Conservation (phyloP, 2,888 invertebrate species). For the Caenorhabditis macrosperma region DNA sequence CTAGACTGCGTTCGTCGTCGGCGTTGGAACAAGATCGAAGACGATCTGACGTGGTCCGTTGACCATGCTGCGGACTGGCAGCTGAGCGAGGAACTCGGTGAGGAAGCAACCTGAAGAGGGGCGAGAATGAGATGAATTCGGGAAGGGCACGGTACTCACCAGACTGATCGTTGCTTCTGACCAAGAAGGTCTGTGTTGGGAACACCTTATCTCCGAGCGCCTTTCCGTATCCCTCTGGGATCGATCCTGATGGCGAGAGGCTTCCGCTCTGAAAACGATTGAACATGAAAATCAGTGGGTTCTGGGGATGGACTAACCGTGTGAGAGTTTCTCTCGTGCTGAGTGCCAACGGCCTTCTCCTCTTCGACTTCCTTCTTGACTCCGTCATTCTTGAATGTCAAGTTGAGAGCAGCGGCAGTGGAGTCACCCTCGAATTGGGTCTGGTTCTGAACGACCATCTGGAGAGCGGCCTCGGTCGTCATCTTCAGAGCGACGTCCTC, state of each 20-base stretch:
- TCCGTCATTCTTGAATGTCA: conserved; percentile 58
- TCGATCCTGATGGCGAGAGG: conserved; percentile 72
- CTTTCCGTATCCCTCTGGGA: conserved; percentile 73
- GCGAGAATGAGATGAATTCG: neutral
- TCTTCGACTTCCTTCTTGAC: conserved; percentile 56
- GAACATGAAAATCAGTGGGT: neutral
- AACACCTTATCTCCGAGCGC: conserved; percentile 61
- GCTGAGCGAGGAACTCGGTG: conserved; percentile 70
- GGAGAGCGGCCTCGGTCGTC: conserved; percentile 70
- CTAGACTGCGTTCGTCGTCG: neutral
- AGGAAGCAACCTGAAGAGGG: conserved; percentile 62
- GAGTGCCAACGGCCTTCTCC: conserved; percentile 55
- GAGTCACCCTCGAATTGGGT: conserved; percentile 43
- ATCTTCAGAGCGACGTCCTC: conserved; percentile 71
- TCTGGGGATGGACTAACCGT: conserved; percentile 67
- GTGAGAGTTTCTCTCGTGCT: conserved; percentile 74
- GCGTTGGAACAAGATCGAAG: conserved; percentile 71
- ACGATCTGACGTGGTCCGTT: conserved; percentile 66
- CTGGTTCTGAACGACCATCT: conserved; percentile 71
- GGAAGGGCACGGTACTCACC: conserved; percentile 21
- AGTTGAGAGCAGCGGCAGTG: conserved; percentile 47
- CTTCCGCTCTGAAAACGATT: conserved; percentile 74
- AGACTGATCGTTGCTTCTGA: conserved; percentile 62
- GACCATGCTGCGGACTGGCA: conserved; percentile 69
- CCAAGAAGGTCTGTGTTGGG: conserved; percentile 70